Percentiles rank a stretch among this genome's conserved stretches.
These are phyloP conservation scores for Dicaeum eximium DNA, from an alignment of 2,113 vertebrate genomes.

Conservation along the genomic window DNA sequence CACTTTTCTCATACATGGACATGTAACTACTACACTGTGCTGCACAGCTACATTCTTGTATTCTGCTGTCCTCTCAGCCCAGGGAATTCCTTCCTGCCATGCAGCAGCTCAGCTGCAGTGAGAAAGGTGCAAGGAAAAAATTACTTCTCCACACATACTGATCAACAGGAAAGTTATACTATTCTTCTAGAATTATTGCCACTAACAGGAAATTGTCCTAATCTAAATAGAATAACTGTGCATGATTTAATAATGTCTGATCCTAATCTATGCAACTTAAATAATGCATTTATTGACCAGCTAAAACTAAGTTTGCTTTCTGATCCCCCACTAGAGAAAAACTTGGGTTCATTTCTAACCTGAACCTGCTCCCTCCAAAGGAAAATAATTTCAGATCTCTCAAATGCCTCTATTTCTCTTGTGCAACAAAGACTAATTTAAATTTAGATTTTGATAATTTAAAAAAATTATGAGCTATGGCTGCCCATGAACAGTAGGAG, in stretches of 20 bases:
- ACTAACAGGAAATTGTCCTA: not conserved
- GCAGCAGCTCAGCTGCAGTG: not conserved
- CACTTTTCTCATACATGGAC: rapidly evolving
- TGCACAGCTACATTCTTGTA: not conserved
- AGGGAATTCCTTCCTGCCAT: not conserved
- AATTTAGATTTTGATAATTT: not conserved
- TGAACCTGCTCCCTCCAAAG: not conserved
- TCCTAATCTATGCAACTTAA: not conserved
- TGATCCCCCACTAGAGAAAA: not conserved
- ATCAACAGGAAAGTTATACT: not conserved
- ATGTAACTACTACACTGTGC: rapidly evolving
- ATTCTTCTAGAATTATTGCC: not conserved
- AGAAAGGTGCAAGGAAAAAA: not conserved
- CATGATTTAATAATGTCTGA: not conserved
- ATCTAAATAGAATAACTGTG: not conserved
- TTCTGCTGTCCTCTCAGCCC: not conserved
- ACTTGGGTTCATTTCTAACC: not conserved
- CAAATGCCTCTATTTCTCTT: not conserved
- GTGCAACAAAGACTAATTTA: not conserved
- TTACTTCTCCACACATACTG: not conserved
- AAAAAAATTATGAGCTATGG: not conserved
- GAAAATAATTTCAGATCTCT: not conserved
- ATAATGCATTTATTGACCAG: not conserved
- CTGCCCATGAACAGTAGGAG: not conserved
- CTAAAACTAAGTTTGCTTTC: not conserved